Percentiles rank a stretch among this genome's conserved stretches.
Evolutionary conservation across 2,113 vertebrate species (phyloP).

Genomic region (Hyaena hyaena): DNA sequence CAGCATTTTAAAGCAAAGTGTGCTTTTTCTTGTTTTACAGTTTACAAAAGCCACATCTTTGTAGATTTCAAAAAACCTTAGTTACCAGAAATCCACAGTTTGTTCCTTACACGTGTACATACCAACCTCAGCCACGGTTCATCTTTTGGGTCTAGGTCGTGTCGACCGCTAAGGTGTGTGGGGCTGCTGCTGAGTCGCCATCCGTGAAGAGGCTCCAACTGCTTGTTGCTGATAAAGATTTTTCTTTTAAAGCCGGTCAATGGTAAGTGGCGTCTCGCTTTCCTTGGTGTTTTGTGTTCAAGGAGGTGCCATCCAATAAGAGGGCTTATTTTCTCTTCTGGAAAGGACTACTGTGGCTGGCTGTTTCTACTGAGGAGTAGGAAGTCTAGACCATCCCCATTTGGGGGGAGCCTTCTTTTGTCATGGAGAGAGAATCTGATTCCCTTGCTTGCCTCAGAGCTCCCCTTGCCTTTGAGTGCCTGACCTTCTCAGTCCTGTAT

Average conservation of each 20-base stretch:
- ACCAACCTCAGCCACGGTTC: not conserved
- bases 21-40: not conserved
- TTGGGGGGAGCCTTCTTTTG: not conserved
- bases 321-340: not conserved
- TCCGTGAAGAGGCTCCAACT: slow-evolving; percentile 91
- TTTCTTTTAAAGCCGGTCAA: slow-evolving; percentile 96
- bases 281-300: not conserved
- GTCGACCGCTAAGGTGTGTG: slow-evolving; percentile 92
- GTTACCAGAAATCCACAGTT: not conserved
- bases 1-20: not conserved
- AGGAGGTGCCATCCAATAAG: not conserved
- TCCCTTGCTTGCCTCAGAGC: not conserved
- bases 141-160: slow-evolving; percentile 84
- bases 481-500: not conserved
- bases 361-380: not conserved
- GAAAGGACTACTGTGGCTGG: not conserved
- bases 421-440: not conserved
- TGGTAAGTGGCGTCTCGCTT: slow-evolving; percentile 88
- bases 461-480: not conserved
- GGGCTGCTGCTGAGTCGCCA: slow-evolving; percentile 88
- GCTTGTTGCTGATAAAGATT: slow-evolving; percentile 88
- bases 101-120: not conserved
- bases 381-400: not conserved
- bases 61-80: not conserved
- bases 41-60: not conserved